These are phyloP conservation scores for Zosterops lateralis DNA, from an alignment of 2,113 vertebrate genomes.

Conservation along the genomic window DNA sequence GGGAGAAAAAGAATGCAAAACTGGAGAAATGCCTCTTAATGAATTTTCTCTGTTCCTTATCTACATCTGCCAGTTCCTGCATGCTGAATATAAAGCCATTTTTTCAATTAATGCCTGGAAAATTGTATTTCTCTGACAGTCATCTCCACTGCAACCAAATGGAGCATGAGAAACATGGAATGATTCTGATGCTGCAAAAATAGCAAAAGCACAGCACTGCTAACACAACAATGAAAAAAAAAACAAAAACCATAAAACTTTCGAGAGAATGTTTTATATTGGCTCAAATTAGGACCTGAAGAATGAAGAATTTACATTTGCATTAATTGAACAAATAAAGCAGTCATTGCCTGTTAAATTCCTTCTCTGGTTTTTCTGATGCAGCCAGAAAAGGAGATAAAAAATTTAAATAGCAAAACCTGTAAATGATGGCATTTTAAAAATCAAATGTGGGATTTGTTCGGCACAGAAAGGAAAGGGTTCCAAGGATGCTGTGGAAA, in stretches of 20 bases:
- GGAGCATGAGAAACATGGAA: conserved; percentile 18
- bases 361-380: background rate
- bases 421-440: background rate
- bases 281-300: background rate
- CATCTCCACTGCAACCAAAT: conserved; percentile 33
- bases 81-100: background rate
- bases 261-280: background rate
- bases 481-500: background rate
- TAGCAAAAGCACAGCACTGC: background rate
- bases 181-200: background rate
- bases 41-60: conserved; percentile 20
- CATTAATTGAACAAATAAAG: background rate
- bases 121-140: conserved; percentile 28
- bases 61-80: conserved; percentile 15
- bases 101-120: conserved; percentile 25
- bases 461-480: background rate
- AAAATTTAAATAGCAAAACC: background rate
- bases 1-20: background rate
- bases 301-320: background rate
- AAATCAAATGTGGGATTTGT: background rate
- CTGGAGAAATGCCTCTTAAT: conserved; percentile 12
- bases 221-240: background rate
- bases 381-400: background rate
- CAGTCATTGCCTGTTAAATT: background rate
- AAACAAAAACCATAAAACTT: background rate